Percentiles rank a stretch among this genome's conserved stretches.
These are phyloP conservation scores for Drosophila pruinosa DNA, from an alignment of 1,140 invertebrate genomes.

Conservation along the genomic window DNA sequence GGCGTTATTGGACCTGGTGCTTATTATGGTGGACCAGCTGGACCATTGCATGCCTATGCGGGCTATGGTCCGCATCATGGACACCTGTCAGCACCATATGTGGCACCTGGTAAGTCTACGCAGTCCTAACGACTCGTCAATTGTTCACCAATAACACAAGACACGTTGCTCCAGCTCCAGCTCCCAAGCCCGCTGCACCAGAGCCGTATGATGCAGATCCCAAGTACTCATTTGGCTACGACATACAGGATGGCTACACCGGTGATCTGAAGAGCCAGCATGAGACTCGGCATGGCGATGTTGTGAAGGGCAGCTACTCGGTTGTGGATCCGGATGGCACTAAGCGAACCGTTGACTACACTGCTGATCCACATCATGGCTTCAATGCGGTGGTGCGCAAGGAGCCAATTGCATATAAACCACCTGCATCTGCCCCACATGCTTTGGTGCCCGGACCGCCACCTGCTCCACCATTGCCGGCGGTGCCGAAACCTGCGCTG, in stretches of 20 bases:
- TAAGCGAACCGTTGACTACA: slow-evolving; percentile 87
- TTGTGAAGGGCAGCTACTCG: slow-evolving; percentile 87
- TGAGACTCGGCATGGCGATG: slow-evolving; percentile 85
- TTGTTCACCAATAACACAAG: no score
- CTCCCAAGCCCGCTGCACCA: slow-evolving; percentile 76
- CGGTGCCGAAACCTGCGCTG: slow-evolving; percentile 57
- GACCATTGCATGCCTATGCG: slow-evolving; percentile 44
- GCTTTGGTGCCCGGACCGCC: slow-evolving; percentile 52
- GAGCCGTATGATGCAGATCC: slow-evolving; percentile 85
- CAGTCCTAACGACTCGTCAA: background rate
- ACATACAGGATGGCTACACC: slow-evolving; percentile 85
- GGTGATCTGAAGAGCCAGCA: slow-evolving; percentile 86
- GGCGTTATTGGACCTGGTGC: slow-evolving; percentile 72
- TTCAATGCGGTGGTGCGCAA: slow-evolving; percentile 84
- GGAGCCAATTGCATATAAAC: slow-evolving; percentile 79
- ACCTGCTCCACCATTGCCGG: slow-evolving; percentile 58
- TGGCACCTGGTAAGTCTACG: slow-evolving; percentile 44
- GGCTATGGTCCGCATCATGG: slow-evolving; percentile 56
- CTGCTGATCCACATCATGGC: slow-evolving; percentile 84
- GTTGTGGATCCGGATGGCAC: slow-evolving; percentile 87
- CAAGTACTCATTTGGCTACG: slow-evolving; percentile 85
- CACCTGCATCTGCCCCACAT: slow-evolving; percentile 50
- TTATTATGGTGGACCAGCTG: slow-evolving; percentile 63
- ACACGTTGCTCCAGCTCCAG: slow-evolving; percentile 1
- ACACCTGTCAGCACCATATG: slow-evolving; percentile 47